Evolutionary conservation across 2,797 vertebrate species (phyloP), one percentile per base, ranked within the genome.

Genomic region (Hippoglossus hippoglossus): DNA sequence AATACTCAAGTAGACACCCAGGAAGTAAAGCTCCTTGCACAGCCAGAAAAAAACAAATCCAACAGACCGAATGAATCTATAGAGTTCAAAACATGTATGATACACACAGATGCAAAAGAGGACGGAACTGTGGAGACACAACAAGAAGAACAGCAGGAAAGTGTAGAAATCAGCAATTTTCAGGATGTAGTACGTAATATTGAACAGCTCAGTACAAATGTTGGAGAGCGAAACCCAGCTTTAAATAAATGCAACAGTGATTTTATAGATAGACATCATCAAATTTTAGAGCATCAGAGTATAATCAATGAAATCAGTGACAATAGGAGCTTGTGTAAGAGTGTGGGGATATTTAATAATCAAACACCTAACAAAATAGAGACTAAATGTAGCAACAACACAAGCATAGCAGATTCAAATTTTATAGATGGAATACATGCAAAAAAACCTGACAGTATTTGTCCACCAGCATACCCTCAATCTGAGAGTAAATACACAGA

Each of bases 1-100:
- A 86, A 72, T 46, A 58, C 61, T 58, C 62, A 47, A 49, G 5
- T 21, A 18, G 58, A 63, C 36, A 55, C 58, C 41, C 67, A 46
- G 25, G 67, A 74, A 58, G 69, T 67, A 16, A 69, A 52, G 26
- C 22, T 70, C 21, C 58, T 57, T 58, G 52, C 26, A 9, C 63
- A 71, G 19, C 22, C 41, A 44, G 72, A 57, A 55, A 49, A 62
- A 55, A 59, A 21, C 26, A 22, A 67, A 31, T 22, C 36, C 15
- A 26, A 19, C 41, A 61, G 19, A 36, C 52, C n/a, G 28, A 64
- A 36, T 51, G 41, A 71, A 67, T 62, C 36, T 21, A 9, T 46
- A 25, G 28, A 74, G 34, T 41, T 61, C 58, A n/a, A 83, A 49
- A 77, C 41, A 36, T 79, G 63, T 46, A 24, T 0, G 4, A 47